A percentile compares a stretch with the other conserved stretches of the same genome.
Conservation (phyloP, 2,888 invertebrate genomes). For the Pandemis heparana region DNA sequence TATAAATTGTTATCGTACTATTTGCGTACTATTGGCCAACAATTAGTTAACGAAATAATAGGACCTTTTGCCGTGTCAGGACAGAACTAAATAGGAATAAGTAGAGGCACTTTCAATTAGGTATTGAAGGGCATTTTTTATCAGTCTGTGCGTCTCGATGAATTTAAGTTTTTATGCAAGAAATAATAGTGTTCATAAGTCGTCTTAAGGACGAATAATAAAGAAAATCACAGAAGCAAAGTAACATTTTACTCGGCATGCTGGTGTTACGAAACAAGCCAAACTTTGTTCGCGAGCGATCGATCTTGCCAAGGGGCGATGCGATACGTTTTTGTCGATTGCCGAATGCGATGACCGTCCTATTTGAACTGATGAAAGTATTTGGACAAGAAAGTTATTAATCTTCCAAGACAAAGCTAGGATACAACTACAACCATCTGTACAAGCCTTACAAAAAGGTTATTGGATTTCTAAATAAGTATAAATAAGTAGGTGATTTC, state of each 20-base stretch:
- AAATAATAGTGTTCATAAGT: too few relatives aligned
- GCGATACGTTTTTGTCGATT: slow-evolving; percentile 27
- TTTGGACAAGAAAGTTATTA: slow-evolving; percentile 37
- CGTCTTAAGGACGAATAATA: background rate
- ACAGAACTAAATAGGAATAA: too few relatives aligned
- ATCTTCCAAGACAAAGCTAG: slow-evolving; percentile 15
- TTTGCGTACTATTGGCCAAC: too few relatives aligned
- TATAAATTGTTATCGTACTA: too few relatives aligned
- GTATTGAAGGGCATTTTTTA: too few relatives aligned
- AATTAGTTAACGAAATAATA: too few relatives aligned
- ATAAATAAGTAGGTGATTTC: background rate
- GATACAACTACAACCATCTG: background rate
- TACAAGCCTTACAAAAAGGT: background rate
- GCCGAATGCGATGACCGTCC: slow-evolving; percentile 21
- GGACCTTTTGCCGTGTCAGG: too few relatives aligned
- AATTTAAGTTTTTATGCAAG: too few relatives aligned
- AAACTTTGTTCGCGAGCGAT: slow-evolving; percentile 22
- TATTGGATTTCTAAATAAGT: background rate
- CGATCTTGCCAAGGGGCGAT: slow-evolving; percentile 25
- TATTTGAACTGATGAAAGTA: slow-evolving; percentile 30
- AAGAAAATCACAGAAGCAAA: slow-evolving; percentile 4
- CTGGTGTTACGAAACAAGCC: slow-evolving; percentile 16
- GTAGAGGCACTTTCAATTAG: too few relatives aligned
- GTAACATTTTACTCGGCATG: slow-evolving; percentile 17
- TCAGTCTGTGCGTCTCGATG: too few relatives aligned